These are phyloP conservation scores for Rhinella marina DNA, from an alignment of 2,797 vertebrate genomes.

Conservation along the genomic window DNA sequence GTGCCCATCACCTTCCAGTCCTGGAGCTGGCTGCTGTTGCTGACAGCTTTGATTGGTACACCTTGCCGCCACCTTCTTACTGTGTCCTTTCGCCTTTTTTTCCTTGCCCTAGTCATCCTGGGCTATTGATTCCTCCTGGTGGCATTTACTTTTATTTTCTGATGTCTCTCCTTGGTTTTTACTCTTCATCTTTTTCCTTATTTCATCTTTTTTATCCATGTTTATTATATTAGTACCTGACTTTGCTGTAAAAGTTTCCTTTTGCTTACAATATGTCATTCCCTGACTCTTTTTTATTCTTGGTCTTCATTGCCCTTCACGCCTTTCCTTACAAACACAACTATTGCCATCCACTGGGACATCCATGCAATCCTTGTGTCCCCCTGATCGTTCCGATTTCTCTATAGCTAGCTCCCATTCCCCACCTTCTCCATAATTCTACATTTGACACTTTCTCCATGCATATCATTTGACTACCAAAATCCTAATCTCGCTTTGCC, in stretches of 20 bases:
- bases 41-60: too few species aligned
- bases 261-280: not conserved
- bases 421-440: not conserved
- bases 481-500: not conserved
- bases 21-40: too few species aligned
- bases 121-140: not conserved
- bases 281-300: not conserved
- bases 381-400: not conserved
- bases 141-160: not conserved
- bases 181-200: too few species aligned
- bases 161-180: not conserved
- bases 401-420: not conserved
- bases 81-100: not conserved
- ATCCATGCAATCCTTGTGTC: not conserved
- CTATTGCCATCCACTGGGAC: not conserved
- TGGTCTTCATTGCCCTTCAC: too few species aligned
- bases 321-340: not conserved
- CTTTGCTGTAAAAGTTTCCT: not conserved
- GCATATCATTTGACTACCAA: not conserved
- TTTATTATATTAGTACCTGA: not conserved
- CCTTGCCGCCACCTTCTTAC: not conserved
- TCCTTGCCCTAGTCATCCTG: too few species aligned
- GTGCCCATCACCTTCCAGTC: too few species aligned
- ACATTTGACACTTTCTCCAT: not conserved
- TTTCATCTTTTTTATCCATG: not conserved